phyloP scores from a whole-genome alignment of 2,113 vertebrate genomes.

The Elephas maximus region DNA sequence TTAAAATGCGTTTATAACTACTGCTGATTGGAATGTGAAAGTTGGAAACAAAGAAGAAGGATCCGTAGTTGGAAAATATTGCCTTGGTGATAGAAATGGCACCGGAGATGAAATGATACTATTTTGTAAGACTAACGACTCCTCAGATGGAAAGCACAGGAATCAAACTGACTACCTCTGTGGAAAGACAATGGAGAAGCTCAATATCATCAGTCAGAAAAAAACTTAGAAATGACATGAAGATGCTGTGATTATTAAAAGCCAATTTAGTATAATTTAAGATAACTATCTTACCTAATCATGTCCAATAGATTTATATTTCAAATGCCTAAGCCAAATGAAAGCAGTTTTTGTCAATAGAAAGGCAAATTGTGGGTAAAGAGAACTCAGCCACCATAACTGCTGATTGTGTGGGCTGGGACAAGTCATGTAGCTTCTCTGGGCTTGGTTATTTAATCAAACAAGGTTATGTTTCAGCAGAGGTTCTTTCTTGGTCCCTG shows the following conservation, averaged over 20 bases:
- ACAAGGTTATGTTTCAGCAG: not conserved
- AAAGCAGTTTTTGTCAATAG: slow-evolving; percentile 12
- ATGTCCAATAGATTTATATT: not conserved
- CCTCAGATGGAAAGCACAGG: no score
- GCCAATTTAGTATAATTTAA: not conserved
- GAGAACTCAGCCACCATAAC: not conserved
- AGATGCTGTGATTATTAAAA: not conserved
- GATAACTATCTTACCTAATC: not conserved
- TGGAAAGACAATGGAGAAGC: no score
- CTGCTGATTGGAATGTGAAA: no score
- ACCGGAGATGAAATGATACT: no score
- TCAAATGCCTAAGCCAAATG: not conserved
- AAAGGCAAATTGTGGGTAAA: not conserved
- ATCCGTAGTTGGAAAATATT: no score
- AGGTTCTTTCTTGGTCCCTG: not conserved
- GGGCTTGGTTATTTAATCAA: not conserved
- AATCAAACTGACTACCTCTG: no score
- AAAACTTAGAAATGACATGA: not conserved
- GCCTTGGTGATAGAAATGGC: no score
- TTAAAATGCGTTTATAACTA: no score
- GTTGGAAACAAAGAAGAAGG: no score
- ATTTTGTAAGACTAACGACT: no score
- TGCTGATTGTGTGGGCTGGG: not conserved
- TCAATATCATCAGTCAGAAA: no score
- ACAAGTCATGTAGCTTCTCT: not conserved